phyloP scores from a whole-genome alignment of 2,113 vertebrate species.

The Neolamprologus caudopunctatus region DNA sequence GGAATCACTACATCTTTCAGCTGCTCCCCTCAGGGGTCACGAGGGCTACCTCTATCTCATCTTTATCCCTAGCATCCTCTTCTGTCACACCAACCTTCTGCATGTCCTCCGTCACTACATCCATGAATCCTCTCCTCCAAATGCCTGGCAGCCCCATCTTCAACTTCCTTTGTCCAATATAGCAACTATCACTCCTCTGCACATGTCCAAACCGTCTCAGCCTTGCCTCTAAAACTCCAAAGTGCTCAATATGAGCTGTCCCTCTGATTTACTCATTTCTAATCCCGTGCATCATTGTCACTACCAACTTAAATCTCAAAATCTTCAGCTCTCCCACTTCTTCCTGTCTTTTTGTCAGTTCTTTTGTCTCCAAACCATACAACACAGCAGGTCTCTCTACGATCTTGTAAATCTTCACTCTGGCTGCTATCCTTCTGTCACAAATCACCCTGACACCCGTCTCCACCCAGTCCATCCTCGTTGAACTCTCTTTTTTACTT shows the following conservation, averaged over 20 bases:
- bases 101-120: neutral
- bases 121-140: neutral
- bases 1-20: neutral
- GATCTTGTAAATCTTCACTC: neutral
- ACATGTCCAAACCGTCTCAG: neutral
- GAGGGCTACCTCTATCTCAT: neutral
- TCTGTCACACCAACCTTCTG: neutral
- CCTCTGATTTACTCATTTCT: neutral
- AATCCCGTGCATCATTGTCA: neutral
- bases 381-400: neutral
- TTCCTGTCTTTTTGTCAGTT: neutral
- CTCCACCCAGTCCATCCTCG: neutral
- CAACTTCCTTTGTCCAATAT: neutral
- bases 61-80: neutral
- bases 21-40: neutral
- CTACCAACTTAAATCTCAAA: neutral
- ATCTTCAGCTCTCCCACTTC: neutral
- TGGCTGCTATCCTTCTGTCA: neutral
- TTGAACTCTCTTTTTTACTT: neutral
- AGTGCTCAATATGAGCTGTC: neutral
- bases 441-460: neutral
- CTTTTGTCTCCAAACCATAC: neutral
- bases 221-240: neutral
- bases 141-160: neutral
- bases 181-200: neutral